Conservation (phyloP, 2,888 invertebrate genomes). For the Clistopyga incitator region DNA sequence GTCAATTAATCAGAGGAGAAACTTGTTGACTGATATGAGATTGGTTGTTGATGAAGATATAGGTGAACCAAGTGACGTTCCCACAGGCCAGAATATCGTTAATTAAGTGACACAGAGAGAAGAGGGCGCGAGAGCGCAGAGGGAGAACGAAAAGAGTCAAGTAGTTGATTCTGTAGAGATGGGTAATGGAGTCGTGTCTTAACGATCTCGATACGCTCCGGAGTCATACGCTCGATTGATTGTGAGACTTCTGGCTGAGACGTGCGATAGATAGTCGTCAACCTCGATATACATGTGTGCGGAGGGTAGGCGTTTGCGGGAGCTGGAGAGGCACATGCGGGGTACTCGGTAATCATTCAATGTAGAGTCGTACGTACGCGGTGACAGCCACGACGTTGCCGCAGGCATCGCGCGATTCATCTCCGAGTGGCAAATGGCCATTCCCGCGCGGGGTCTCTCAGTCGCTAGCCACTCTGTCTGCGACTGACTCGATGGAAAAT, state of each 20-base stretch:
- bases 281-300: constrained; percentile 26
- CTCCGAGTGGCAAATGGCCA: constrained; percentile 17
- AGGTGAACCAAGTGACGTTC: not conserved
- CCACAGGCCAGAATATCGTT: not conserved
- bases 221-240: constrained; percentile 29
- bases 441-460: not conserved
- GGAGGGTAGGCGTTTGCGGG: not conserved
- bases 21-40: not conserved
- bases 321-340: not conserved
- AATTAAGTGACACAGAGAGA: not conserved
- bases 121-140: not conserved
- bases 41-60: not conserved
- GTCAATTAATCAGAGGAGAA: not conserved
- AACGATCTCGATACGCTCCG: constrained; percentile 36
- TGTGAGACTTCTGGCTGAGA: constrained; percentile 15
- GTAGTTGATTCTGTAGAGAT: not conserved
- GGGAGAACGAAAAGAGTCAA: not conserved
- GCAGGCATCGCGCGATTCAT: constrained; percentile 42
- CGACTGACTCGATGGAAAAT: not conserved
- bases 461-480: not conserved
- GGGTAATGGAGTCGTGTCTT: constrained; percentile 18
- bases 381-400: constrained; percentile 15
- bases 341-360: constrained; percentile 53
- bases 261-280: constrained; percentile 38
- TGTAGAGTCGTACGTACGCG: constrained; percentile 29